Percentiles rank a stretch among this genome's conserved stretches.
Evolutionary conservation across 2,797 vertebrate genomes (phyloP).

Genomic region (Tympanoctomys barrerae): DNA sequence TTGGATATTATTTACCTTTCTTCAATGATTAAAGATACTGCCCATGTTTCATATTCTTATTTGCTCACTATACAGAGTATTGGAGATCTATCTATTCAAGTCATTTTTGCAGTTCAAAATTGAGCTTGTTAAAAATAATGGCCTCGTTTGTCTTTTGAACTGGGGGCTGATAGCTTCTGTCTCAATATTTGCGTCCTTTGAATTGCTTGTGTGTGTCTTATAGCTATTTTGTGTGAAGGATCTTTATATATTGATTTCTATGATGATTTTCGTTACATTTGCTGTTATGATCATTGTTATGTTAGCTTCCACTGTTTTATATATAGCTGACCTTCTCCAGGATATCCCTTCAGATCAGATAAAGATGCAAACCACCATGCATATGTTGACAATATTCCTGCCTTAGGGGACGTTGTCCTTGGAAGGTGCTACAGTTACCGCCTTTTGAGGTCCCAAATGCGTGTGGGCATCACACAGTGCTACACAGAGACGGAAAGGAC

Average conservation of each 20-base stretch:
- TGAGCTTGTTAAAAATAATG: neutral
- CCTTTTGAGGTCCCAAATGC: accelerated
- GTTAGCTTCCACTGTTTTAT: neutral
- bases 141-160: neutral
- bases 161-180: neutral
- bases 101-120: neutral
- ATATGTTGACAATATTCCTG: neutral
- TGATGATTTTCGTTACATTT: neutral
- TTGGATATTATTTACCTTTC: neutral
- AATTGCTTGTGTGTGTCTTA: neutral
- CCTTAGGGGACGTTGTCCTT: neutral
- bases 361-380: neutral
- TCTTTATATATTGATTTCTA: neutral
- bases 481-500: neutral
- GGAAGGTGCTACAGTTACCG: neutral
- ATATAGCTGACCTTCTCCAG: neutral
- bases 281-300: neutral
- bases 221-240: neutral
- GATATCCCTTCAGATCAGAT: neutral
- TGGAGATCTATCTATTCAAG: neutral
- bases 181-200: neutral
- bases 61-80: neutral
- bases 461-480: neutral
- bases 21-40: neutral
- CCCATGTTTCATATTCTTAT: neutral